phyloP scores from a whole-genome alignment of 64 coral and sea anemone species.

The Montipora foliosa region DNA sequence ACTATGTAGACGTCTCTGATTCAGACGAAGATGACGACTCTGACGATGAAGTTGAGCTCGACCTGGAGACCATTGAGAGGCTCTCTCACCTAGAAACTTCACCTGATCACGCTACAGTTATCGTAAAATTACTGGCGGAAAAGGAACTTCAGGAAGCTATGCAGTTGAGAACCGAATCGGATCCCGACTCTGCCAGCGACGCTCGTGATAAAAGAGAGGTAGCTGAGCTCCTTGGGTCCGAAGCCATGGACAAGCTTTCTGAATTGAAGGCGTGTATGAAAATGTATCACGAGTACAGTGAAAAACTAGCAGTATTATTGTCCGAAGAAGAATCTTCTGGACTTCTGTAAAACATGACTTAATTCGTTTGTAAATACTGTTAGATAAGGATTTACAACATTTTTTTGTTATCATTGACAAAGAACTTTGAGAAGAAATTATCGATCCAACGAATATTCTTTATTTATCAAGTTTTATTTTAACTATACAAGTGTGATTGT shows the following conservation, averaged over 20 bases:
- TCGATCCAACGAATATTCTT: too few relatives aligned
- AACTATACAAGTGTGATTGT: too few relatives aligned
- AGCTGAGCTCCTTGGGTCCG: neutral
- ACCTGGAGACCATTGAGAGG: neutral
- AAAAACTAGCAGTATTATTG: neutral
- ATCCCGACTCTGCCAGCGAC: neutral
- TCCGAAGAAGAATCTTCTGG: neutral
- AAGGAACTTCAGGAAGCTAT: neutral
- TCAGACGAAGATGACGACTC: neutral
- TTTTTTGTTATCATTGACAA: neutral
- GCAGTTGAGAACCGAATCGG: neutral
- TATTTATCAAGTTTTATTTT: too few relatives aligned
- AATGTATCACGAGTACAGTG: neutral
- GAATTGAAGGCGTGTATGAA: neutral
- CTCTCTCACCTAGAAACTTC: neutral
- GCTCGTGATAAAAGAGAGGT: neutral
- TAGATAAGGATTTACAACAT: neutral
- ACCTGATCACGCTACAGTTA: constrained; percentile 5
- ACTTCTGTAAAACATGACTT: neutral
- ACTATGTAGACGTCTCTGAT: neutral
- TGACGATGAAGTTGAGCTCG: constrained; percentile 13
- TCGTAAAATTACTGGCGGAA: neutral
- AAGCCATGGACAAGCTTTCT: neutral
- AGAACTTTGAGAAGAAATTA: too few relatives aligned
- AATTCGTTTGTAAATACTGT: neutral